Percentiles rank a stretch among this genome's conserved stretches.
phyloP scores from a whole-genome alignment of 2,113 vertebrate species.

The Dolichotis patagonum region DNA sequence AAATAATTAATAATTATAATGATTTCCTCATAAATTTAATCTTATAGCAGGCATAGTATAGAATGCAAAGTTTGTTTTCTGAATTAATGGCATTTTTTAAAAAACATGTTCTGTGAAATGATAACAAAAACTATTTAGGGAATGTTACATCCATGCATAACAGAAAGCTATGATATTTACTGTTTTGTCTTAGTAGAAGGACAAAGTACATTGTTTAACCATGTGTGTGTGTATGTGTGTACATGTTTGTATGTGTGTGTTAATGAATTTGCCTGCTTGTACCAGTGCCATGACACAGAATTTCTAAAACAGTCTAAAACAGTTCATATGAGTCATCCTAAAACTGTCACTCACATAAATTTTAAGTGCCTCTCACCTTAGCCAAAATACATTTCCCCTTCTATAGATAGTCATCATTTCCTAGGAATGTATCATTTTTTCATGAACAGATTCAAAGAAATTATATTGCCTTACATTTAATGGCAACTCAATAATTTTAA shows the following conservation, averaged over 20 bases:
- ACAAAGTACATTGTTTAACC: not conserved
- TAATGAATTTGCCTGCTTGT: not conserved
- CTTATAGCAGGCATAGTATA: not conserved
- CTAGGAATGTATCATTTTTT: not conserved
- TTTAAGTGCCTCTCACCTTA: not conserved
- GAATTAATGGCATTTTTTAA: conserved; percentile 7
- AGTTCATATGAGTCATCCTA: not conserved
- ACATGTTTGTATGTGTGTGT: too few species aligned
- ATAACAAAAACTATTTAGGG: not conserved
- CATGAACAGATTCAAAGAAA: not conserved
- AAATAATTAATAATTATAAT: not conserved
- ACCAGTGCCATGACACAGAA: not conserved
- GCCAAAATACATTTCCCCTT: not conserved
- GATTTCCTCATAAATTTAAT: not conserved
- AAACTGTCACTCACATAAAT: not conserved
- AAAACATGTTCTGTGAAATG: not conserved
- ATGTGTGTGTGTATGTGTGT: not conserved
- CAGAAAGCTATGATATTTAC: not conserved
- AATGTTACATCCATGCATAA: not conserved
- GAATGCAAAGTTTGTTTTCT: not conserved
- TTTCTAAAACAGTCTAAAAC: not conserved
- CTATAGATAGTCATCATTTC: not conserved
- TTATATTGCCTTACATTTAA: conserved; percentile 2
- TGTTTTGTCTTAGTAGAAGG: not conserved
- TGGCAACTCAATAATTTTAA: not conserved